Conservation (phyloP, 2,797 vertebrate species). For the Sebastolobus alascanus region DNA sequence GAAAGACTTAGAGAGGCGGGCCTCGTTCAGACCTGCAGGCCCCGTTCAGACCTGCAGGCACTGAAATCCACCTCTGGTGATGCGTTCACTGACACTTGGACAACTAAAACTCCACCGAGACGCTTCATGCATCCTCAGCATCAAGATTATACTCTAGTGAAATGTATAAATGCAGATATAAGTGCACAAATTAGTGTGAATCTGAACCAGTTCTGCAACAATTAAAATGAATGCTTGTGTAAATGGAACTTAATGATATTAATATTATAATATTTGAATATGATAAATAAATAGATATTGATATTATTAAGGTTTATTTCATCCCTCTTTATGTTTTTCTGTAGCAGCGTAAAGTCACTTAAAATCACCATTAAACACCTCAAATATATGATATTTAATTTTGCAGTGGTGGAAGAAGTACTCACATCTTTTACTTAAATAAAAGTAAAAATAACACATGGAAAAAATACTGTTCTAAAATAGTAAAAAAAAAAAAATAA, state of each 20-base stretch:
- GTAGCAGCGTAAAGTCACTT: not conserved
- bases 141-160: no score
- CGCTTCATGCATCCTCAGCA: no score
- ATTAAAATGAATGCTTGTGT: no score
- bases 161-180: no score
- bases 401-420: not conserved
- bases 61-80: slow-evolving; percentile 23
- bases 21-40: not conserved
- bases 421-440: not conserved
- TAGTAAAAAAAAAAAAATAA: not conserved
- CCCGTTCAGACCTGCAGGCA: slow-evolving; percentile 26
- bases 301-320: no score
- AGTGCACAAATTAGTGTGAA: no score
- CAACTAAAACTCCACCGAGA: not conserved
- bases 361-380: not conserved
- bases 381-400: no score
- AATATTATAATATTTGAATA: no score
- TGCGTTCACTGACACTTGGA: slow-evolving; percentile 9
- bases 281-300: no score
- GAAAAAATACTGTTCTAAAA: not conserved
- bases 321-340: not conserved
- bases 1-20: not conserved
- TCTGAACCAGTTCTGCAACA: no score
- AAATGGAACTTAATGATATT: no score
- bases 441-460: not conserved